These are phyloP conservation scores for Phalanger gymnotis DNA, from an alignment of 2,797 vertebrate species.

Conservation along the genomic window DNA sequence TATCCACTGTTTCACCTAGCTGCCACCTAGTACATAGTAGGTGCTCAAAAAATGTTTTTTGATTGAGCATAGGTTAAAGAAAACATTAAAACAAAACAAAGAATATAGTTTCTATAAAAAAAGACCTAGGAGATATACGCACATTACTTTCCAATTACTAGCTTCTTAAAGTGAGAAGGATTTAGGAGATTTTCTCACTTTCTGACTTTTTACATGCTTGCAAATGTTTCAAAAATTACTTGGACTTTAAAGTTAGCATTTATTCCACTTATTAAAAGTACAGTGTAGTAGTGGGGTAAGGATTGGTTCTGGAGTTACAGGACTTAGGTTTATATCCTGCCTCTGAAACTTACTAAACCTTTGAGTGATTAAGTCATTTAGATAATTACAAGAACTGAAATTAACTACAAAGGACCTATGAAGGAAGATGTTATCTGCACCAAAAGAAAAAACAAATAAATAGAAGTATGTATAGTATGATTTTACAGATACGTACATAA, in stretches of 20 bases:
- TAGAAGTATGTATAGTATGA: neutral
- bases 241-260: neutral
- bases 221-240: neutral
- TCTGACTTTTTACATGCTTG: neutral
- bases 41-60: neutral
- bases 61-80: neutral
- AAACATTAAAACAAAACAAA: neutral
- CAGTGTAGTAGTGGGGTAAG: neutral
- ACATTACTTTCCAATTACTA: neutral
- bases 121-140: neutral
- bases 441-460: neutral
- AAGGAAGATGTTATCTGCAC: neutral
- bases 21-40: neutral
- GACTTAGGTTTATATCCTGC: neutral
- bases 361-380: neutral
- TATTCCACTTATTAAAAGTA: neutral
- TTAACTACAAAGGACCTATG: neutral
- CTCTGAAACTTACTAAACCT: neutral
- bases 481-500: neutral
- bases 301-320: neutral
- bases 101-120: neutral
- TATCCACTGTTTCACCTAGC: no score
- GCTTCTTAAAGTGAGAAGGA: neutral
- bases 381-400: neutral
- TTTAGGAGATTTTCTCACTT: neutral